Evolutionary conservation across 2,888 invertebrate genomes (phyloP), one percentile per base, ranked within the genome.

Genomic region (Mythimna pallens): DNA sequence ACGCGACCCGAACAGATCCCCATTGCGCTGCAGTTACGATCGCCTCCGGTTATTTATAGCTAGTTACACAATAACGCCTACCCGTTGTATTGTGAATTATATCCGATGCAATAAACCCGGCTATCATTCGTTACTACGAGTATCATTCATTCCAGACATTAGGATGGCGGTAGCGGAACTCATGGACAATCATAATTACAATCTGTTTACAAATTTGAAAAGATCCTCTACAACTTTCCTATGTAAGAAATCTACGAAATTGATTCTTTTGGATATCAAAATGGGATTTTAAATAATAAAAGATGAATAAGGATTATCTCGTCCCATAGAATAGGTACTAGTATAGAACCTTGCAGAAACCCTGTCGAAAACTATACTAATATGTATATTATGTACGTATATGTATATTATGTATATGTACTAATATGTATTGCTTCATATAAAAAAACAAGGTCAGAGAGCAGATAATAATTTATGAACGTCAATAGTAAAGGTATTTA

Each of bases 31-130:
- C 81, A 81, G 57, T 59, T 58, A 74, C 47, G 40, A 59, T 57
- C 57, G 65, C 34, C 71, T 68, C 76, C 71, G 55, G 68, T 73
- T 80, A 82, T 82, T 83, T 83, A 80, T 65, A 83, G n/a, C 25
- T 66, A 52, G 59, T 67, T 55, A 22, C 62, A 62, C 72, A 70
- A 76, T 68, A 54, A 30, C 50, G 67, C 69, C 61, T 58, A 59
- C 47, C 36, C 50, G 8, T 55, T 66, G 52, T 63, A 64, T 55
- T 40, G 72, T 22, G 47, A 72, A 65, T 62, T 62, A 52, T 65
- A 40, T 65, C 40, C n/a, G 17, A 43, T 65, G 47, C 43, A 61
- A 50, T 62, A 73, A 47, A 65, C 52, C 14, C 20, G 3, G 14
- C 50, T 61, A 30, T 54, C n/a, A 47, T 22, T 30, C 25, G 25